Conservation (phyloP, 2,888 invertebrate genomes). For the Apamea monoglypha region DNA sequence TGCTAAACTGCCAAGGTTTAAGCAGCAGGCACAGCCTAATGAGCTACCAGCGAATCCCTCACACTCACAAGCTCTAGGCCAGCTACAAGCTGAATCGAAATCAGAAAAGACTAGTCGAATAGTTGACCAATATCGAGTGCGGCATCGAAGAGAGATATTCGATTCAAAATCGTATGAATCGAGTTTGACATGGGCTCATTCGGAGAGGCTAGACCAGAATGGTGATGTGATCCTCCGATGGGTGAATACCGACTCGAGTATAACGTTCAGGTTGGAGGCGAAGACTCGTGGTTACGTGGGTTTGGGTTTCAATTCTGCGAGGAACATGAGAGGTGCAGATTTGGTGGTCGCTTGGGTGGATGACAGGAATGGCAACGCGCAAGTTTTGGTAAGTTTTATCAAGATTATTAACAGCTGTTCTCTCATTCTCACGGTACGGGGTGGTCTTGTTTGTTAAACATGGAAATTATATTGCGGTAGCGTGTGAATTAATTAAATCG, state of each 20-base stretch:
- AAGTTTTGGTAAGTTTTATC: constrained; percentile 93
- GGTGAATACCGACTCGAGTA: constrained; percentile 94
- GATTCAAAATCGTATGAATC: constrained; percentile 86
- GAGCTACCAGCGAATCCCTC: constrained; percentile 80
- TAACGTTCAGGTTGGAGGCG: constrained; percentile 96
- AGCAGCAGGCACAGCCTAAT: constrained; percentile 78
- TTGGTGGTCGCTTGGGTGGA: constrained; percentile 97
- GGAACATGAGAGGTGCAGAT: constrained; percentile 95
- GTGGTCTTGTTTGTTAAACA: constrained; percentile 61
- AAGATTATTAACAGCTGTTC: constrained; percentile 74
- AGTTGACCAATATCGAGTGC: constrained; percentile 81
- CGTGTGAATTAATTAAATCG: constrained; percentile 52
- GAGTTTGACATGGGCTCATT: constrained; percentile 91
- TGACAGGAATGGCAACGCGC: constrained; percentile 91
- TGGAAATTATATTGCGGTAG: constrained; percentile 45
- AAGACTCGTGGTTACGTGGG: constrained; percentile 96
- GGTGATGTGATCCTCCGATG: constrained; percentile 92
- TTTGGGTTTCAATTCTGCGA: constrained; percentile 95
- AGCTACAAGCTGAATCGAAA: constrained; percentile 80
- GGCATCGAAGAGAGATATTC: constrained; percentile 84
- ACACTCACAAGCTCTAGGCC: constrained; percentile 77
- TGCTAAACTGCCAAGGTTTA: constrained; percentile 83
- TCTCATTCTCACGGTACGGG: constrained; percentile 65
- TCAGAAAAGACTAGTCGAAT: constrained; percentile 84
- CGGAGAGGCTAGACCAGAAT: constrained; percentile 88